Conservation (phyloP, 2,113 vertebrate species). For the Narcine bancroftii region DNA sequence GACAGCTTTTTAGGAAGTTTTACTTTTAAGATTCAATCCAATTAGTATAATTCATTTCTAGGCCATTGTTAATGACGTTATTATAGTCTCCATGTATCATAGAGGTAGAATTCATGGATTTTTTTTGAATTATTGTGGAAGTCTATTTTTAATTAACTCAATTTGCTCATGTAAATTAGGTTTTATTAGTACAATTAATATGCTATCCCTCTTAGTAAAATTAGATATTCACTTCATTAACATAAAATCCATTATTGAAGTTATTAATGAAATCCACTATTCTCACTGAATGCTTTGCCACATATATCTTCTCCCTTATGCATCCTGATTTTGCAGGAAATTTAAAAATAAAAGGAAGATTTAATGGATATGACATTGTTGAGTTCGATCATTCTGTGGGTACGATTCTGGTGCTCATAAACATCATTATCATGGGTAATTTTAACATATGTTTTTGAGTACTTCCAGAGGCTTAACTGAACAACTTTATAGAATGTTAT, state of each 20-base stretch:
- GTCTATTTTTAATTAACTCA: slow-evolving; percentile 20
- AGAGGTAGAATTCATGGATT: background rate
- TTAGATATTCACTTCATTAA: background rate
- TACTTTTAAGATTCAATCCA: background rate
- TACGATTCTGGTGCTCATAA: background rate
- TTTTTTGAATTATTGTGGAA: slow-evolving; percentile 19
- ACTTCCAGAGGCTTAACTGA: background rate
- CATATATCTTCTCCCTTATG: background rate
- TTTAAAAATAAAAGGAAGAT: background rate
- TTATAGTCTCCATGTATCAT: background rate
- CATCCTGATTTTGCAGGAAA: background rate
- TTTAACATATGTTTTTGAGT: background rate
- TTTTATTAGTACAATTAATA: slow-evolving; percentile 31
- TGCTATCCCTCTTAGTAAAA: background rate
- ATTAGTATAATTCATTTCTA: slow-evolving; percentile 11
- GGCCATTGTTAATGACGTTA: slow-evolving; percentile 8
- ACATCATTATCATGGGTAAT: background rate
- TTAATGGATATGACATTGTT: background rate
- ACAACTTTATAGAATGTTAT: background rate
- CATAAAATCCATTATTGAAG: background rate
- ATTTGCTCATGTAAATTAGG: slow-evolving; percentile 25
- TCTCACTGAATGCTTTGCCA: background rate
- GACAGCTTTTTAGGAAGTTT: background rate
- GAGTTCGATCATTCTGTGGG: background rate
- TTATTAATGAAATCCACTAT: slow-evolving; percentile 9